Evolutionary conservation across 1,140 invertebrate species (phyloP).

Genomic region (Bombus waltoni): DNA sequence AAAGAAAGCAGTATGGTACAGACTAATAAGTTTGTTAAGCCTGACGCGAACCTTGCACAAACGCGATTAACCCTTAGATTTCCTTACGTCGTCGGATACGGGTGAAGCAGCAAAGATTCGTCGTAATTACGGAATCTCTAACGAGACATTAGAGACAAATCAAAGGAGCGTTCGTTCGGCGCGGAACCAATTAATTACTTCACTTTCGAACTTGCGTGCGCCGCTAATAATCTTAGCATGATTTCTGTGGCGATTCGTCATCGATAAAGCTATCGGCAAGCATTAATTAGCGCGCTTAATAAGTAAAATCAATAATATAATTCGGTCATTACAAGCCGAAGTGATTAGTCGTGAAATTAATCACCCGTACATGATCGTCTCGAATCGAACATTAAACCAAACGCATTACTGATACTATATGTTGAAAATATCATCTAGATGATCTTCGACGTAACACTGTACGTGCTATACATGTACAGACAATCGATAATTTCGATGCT

Average conservation of each 20-base stretch:
- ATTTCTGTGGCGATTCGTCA: slow-evolving; percentile 10
- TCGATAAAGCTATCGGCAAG: background rate
- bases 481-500: slow-evolving; percentile 10
- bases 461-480: background rate
- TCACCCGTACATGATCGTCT: background rate
- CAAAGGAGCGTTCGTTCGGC: slow-evolving; percentile 24
- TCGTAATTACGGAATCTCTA: slow-evolving; percentile 52
- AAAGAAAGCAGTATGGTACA: background rate
- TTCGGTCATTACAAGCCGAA: background rate
- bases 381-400: slow-evolving; percentile 14
- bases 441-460: background rate
- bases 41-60: background rate
- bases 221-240: background rate
- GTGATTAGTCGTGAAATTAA: slow-evolving; percentile 23
- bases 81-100: background rate
- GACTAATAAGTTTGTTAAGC: background rate
- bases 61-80: background rate
- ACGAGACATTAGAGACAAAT: slow-evolving; percentile 39
- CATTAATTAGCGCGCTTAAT: slow-evolving; percentile 26
- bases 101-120: slow-evolving; percentile 18
- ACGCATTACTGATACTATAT: background rate
- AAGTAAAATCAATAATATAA: slow-evolving; percentile 40
- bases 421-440: slow-evolving; percentile 1
- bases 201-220: background rate
- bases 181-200: slow-evolving; percentile 47